These are phyloP conservation scores for Solea solea DNA, from an alignment of 2,113 vertebrate species.

Conservation along the genomic window DNA sequence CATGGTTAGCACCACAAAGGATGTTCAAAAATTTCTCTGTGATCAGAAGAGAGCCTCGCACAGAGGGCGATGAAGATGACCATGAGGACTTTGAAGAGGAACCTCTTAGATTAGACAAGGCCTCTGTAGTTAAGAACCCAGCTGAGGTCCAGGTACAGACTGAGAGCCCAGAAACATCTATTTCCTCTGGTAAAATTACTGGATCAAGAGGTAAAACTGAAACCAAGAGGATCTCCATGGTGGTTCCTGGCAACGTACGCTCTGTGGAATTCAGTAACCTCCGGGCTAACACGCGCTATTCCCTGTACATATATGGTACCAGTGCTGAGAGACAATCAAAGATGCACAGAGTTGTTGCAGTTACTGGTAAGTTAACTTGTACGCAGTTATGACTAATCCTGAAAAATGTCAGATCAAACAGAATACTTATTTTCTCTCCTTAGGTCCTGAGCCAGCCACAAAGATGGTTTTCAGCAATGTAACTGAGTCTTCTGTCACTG, in stretches of 20 bases:
- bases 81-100: conserved; percentile 60
- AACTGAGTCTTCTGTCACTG: conserved; percentile 76
- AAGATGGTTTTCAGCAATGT: conserved; percentile 81
- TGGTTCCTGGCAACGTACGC: conserved; percentile 68
- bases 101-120: conserved; percentile 38
- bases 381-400: too few species aligned
- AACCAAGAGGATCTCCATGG: conserved; percentile 70
- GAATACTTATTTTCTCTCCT: conserved; percentile 11
- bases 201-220: conserved; percentile 59
- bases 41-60: conserved; percentile 66
- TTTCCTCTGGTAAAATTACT: conserved; percentile 45
- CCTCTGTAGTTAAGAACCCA: conserved; percentile 35
- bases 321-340: conserved; percentile 59
- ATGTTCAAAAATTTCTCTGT: conserved; percentile 85
- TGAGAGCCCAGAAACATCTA: conserved; percentile 53
- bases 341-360: conserved; percentile 68
- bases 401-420: too few species aligned
- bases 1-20: conserved; percentile 82
- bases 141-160: conserved; percentile 48
- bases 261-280: conserved; percentile 73
- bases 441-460: conserved; percentile 80
- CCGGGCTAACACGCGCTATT: conserved; percentile 59
- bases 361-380: conserved; percentile 67
- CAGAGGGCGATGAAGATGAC: conserved; percentile 51
- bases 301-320: conserved; percentile 68